Conservation (phyloP, 2,888 invertebrate species). For the Netelia melanura region DNA sequence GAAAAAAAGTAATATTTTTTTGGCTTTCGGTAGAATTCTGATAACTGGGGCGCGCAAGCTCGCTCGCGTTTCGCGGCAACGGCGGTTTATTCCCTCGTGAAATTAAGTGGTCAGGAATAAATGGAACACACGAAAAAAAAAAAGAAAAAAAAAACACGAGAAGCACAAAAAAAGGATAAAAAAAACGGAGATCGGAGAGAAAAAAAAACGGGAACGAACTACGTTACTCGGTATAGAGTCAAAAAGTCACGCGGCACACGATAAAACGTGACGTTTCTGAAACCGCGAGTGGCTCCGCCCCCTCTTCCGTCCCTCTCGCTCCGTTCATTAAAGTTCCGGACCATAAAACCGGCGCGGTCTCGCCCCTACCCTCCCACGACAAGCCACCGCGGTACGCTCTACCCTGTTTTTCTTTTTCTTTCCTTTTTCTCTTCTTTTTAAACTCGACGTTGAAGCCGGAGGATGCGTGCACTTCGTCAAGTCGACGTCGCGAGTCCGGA, state of each 20-base stretch:
- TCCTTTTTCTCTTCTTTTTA: slow-evolving; percentile 3
- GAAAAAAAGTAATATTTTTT: not conserved
- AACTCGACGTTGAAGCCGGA: slow-evolving; percentile 6
- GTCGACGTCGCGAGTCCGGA: slow-evolving; percentile 15
- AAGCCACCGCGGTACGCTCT: not conserved
- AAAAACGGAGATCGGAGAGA: slow-evolving; percentile 8
- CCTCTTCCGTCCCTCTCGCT: slow-evolving; percentile 40
- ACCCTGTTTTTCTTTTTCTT: slow-evolving; percentile 13
- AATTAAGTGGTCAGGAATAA: slow-evolving; percentile 48
- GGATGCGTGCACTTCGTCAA: slow-evolving; percentile 45
- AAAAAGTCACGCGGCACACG: slow-evolving; percentile 58
- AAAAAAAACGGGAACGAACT: slow-evolving; percentile 25
- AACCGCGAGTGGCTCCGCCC: slow-evolving; percentile 49
- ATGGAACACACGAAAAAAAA: slow-evolving; percentile 1
- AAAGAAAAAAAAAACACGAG: slow-evolving; percentile 6
- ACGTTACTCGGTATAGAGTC: slow-evolving; percentile 29
- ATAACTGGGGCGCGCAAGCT: slow-evolving; percentile 4
- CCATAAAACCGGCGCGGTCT: slow-evolving; percentile 72
- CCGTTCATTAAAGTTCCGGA: slow-evolving; percentile 76
- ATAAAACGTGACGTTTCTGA: slow-evolving; percentile 64
- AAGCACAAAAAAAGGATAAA: not conserved
- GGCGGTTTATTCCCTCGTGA: slow-evolving; percentile 49
- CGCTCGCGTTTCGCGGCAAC: slow-evolving; percentile 30
- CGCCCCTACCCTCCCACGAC: slow-evolving; percentile 36
- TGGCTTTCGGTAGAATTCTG: not conserved